phyloP scores from a whole-genome alignment of 2,888 invertebrate genomes.

The Entomobrya proxima region DNA sequence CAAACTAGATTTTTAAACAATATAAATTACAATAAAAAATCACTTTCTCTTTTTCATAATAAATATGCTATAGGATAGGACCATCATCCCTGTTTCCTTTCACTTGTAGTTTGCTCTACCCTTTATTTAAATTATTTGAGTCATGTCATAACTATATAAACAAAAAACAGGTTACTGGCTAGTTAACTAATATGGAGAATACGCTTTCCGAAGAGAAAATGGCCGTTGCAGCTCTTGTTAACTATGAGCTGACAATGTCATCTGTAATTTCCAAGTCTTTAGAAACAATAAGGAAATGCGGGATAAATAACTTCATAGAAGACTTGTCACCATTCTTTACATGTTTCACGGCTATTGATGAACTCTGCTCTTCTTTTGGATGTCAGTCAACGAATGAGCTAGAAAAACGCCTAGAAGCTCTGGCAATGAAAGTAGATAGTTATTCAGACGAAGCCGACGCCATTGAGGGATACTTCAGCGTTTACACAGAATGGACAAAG shows the following conservation, averaged over 20 bases:
- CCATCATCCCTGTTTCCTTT: no score
- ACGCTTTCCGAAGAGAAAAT: background rate
- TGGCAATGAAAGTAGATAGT: background rate
- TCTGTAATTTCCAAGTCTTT: background rate
- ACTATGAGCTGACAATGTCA: background rate
- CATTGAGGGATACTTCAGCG: conserved; percentile 61
- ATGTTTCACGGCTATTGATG: background rate
- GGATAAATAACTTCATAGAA: conserved; percentile 26
- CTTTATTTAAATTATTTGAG: no score
- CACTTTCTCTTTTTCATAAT: no score
- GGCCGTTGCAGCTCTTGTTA: background rate
- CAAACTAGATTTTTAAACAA: no score
- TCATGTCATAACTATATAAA: no score
- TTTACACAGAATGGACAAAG: conserved; percentile 61
- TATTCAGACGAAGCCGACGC: conserved; percentile 49
- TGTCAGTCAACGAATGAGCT: background rate
- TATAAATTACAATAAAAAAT: no score
- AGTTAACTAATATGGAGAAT: no score
- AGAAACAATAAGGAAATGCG: background rate
- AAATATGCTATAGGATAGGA: no score
- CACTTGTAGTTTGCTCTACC: no score
- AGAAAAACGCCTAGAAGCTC: conserved; percentile 15
- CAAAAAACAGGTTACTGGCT: no score
- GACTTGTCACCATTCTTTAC: background rate
- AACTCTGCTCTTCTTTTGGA: background rate